Conservation (phyloP, 2,888 invertebrate species). For the Atrina japonica region DNA sequence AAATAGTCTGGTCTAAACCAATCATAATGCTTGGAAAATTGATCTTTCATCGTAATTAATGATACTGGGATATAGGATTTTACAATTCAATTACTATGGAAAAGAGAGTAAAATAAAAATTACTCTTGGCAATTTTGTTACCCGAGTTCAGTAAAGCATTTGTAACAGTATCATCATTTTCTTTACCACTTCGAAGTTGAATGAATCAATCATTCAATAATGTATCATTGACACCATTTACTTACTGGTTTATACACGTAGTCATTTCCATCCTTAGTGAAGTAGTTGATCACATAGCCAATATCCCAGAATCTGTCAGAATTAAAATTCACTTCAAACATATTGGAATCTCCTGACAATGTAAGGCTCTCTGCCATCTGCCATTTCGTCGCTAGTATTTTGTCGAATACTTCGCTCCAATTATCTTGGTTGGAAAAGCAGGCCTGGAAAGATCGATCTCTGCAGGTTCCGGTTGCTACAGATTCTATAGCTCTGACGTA, state of each 20-base stretch:
- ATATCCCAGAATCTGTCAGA: constrained; percentile 61
- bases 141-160: too few relatives aligned
- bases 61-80: too few relatives aligned
- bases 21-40: too few relatives aligned
- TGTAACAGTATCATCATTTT: too few relatives aligned
- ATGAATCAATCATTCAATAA: background rate
- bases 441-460: constrained; percentile 33
- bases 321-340: constrained; percentile 57
- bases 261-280: background rate
- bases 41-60: too few relatives aligned
- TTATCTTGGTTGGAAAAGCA: constrained; percentile 41
- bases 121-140: too few relatives aligned
- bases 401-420: constrained; percentile 53
- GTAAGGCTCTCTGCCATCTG: constrained; percentile 25
- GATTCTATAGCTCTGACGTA: constrained; percentile 68
- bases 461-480: constrained; percentile 41
- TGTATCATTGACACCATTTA: background rate
- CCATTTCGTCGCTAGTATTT: constrained; percentile 49
- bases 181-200: too few relatives aligned
- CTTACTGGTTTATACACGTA: constrained; percentile 52
- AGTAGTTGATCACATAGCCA: constrained; percentile 60
- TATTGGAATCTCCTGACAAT: constrained; percentile 19
- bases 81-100: too few relatives aligned
- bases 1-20: too few relatives aligned
- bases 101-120: too few relatives aligned